Conservation (phyloP, 2,888 invertebrate genomes). For the Pollenia angustigena region DNA sequence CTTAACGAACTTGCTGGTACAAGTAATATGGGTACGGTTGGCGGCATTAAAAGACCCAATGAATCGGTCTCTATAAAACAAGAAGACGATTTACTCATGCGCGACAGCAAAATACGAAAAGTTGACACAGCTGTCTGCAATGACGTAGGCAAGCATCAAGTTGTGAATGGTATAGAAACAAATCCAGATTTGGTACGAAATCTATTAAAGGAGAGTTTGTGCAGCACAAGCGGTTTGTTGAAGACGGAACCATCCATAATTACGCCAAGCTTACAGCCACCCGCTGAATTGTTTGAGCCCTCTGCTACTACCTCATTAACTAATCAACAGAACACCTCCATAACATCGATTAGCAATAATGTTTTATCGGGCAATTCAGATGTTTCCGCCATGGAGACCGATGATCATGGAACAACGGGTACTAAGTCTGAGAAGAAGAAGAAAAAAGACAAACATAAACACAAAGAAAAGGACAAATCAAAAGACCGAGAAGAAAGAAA, state of each 20-base stretch:
- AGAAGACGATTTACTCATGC: conserved; percentile 78
- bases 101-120: conserved; percentile 81
- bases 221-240: conserved; percentile 79
- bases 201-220: conserved; percentile 88
- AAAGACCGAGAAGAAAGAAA: conserved; percentile 87
- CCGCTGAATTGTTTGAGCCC: conserved; percentile 81
- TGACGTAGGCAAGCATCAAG: conserved; percentile 77
- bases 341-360: conserved; percentile 77
- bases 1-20: conserved; percentile 77
- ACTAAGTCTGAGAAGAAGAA: conserved; percentile 86
- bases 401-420: conserved; percentile 58
- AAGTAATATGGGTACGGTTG: conserved; percentile 70
- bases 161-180: conserved; percentile 89
- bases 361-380: conserved; percentile 56
- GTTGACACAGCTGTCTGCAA: conserved; percentile 75
- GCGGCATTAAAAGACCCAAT: conserved; percentile 78
- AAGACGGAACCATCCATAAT: conserved; percentile 79
- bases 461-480: conserved; percentile 91
- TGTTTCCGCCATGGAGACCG: conserved; percentile 62
- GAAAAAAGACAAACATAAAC: conserved; percentile 91
- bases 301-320: conserved; percentile 81
- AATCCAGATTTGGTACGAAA: conserved; percentile 90
- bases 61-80: conserved; percentile 77
- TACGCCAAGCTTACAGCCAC: conserved; percentile 80
- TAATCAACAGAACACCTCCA: conserved; percentile 83